A percentile compares a stretch with the other conserved stretches of the same genome.
Evolutionary conservation across 2,113 vertebrate genomes (phyloP).

Genomic region (Amphiprion percula): DNA sequence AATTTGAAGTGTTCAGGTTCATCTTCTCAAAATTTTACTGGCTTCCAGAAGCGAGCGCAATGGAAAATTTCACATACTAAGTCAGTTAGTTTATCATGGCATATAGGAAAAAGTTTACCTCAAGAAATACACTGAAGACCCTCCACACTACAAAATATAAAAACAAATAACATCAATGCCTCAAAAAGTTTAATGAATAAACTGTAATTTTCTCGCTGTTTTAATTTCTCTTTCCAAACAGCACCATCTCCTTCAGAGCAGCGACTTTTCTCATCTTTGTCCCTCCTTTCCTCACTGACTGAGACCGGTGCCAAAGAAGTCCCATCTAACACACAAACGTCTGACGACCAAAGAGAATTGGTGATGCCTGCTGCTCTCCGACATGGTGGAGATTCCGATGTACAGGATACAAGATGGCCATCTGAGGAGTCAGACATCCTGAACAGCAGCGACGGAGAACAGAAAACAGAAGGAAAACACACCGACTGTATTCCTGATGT

Average conservation of each 20-base stretch:
- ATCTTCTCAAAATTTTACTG: too few species aligned
- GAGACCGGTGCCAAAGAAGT: not conserved
- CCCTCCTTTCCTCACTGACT: constrained; percentile 12
- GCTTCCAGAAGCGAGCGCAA: too few species aligned
- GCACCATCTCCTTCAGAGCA: constrained; percentile 52
- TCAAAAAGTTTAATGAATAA: too few species aligned
- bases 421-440: constrained; percentile 8
- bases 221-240: constrained; percentile 25
- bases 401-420: not conserved
- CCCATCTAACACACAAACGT: not conserved
- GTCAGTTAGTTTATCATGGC: too few species aligned
- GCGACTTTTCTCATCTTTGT: constrained; percentile 55
- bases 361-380: not conserved
- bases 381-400: not conserved
- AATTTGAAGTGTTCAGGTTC: too few species aligned
- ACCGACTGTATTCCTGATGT: constrained; percentile 3
- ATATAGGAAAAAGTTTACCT: too few species aligned
- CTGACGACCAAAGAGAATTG: constrained; percentile 17
- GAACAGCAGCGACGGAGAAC: not conserved
- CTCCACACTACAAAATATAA: too few species aligned
- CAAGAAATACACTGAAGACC: too few species aligned
- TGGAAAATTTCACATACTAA: too few species aligned
- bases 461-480: not conserved
- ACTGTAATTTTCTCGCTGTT: not conserved
- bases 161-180: too few species aligned